These are phyloP conservation scores for Agapetus fuscipes DNA, from an alignment of 2,888 invertebrate genomes.

Conservation along the genomic window DNA sequence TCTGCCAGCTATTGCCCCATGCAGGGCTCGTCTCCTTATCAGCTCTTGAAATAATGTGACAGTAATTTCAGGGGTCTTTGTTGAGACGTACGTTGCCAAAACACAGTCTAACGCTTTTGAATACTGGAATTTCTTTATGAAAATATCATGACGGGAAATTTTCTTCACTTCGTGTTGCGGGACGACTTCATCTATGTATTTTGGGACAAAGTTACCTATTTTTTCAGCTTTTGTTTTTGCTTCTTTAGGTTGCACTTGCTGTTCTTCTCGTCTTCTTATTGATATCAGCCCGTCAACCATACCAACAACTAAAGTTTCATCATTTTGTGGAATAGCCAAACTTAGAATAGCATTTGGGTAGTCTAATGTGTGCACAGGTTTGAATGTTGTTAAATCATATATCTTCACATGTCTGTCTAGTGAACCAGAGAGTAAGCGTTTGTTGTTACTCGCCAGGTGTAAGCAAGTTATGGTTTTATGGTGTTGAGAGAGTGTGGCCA, in stretches of 20 bases:
- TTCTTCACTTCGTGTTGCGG: slow-evolving; percentile 31
- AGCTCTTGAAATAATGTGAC: slow-evolving; percentile 79
- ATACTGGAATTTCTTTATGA: slow-evolving; percentile 72
- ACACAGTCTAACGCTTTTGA: slow-evolving; percentile 69
- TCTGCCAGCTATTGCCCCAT: slow-evolving; percentile 64
- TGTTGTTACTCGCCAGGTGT: slow-evolving; percentile 69
- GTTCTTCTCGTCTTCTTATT: slow-evolving; percentile 65
- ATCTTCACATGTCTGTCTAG: slow-evolving; percentile 91
- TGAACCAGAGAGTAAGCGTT: slow-evolving; percentile 78
- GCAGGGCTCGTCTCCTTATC: slow-evolving; percentile 69
- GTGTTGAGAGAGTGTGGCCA: slow-evolving; percentile 82
- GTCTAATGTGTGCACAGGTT: slow-evolving; percentile 79
- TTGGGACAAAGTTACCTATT: slow-evolving; percentile 41
- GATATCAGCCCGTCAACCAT: slow-evolving; percentile 90
- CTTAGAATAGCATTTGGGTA: slow-evolving; percentile 88
- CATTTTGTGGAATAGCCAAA: slow-evolving; percentile 63
- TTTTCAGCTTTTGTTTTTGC: slow-evolving; percentile 31
- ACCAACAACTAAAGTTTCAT: slow-evolving; percentile 82
- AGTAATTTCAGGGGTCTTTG: slow-evolving; percentile 64
- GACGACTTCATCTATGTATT: slow-evolving; percentile 44
- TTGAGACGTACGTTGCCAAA: slow-evolving; percentile 47
- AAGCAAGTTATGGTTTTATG: slow-evolving; percentile 92
- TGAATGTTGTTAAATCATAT: slow-evolving; percentile 78
- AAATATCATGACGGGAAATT: slow-evolving; percentile 55
- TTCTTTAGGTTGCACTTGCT: slow-evolving; percentile 29